Evolutionary conservation across 1,140 invertebrate genomes (phyloP).

Genomic region (Gonatopus flavifemur): DNA sequence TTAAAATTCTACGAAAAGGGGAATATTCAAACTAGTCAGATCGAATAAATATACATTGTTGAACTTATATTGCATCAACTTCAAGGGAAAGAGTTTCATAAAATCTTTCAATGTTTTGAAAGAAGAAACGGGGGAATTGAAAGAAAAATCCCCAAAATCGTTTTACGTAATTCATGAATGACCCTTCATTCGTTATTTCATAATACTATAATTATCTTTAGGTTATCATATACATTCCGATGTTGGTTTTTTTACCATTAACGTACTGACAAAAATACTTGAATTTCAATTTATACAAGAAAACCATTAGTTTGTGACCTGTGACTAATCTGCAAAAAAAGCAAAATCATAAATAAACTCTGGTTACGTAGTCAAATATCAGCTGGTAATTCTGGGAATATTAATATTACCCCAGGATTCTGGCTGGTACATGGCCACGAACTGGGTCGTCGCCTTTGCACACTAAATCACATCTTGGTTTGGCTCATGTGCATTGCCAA

Average conservation of each 20-base stretch:
- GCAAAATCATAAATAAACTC: constrained; percentile 44
- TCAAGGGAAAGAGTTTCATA: too few relatives aligned
- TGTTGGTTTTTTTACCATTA: constrained; percentile 7
- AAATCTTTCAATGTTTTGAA: too few relatives aligned
- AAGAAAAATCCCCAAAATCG: too few relatives aligned
- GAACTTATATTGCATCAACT: too few relatives aligned
- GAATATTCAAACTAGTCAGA: too few relatives aligned
- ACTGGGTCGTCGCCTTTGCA: constrained; percentile 57
- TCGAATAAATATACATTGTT: too few relatives aligned
- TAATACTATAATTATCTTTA: constrained; percentile 6
- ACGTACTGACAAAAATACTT: constrained; percentile 24
- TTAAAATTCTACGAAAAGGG: too few relatives aligned
- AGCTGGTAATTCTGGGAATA: constrained; percentile 94
- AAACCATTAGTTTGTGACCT: constrained; percentile 41
- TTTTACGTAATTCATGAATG: too few relatives aligned
- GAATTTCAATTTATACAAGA: constrained; percentile 22
- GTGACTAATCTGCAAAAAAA: constrained; percentile 51
- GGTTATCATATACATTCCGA: neutral
- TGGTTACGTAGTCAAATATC: constrained; percentile 81
- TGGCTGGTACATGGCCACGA: constrained; percentile 75
- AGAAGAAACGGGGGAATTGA: too few relatives aligned
- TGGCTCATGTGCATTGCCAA: constrained; percentile 51
- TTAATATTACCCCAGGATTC: constrained; percentile 72
- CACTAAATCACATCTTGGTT: constrained; percentile 45
- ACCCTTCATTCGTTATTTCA: too few relatives aligned